These are phyloP conservation scores for Chromobotia macracanthus DNA, from an alignment of 2,797 vertebrate species.

Conservation along the genomic window DNA sequence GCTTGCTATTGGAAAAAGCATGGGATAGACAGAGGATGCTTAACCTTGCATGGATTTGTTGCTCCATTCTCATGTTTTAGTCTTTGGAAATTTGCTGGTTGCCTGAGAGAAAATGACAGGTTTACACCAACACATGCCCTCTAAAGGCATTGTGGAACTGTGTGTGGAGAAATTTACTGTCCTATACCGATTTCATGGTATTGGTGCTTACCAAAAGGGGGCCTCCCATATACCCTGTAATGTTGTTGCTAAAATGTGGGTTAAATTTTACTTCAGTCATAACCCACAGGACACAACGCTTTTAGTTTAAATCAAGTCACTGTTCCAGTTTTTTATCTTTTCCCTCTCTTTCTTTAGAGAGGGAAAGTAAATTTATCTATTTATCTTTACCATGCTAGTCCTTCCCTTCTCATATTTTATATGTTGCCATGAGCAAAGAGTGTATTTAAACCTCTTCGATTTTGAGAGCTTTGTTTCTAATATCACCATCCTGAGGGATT, in stretches of 20 bases:
- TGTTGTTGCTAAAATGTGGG: constrained; percentile 32
- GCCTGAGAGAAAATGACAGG: constrained; percentile 29
- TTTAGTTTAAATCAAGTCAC: constrained; percentile 26
- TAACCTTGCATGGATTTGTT: constrained; percentile 46
- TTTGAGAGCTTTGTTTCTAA: constrained; percentile 6
- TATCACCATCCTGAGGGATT: background rate
- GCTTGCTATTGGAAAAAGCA: constrained; percentile 38
- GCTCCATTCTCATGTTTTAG: constrained; percentile 21
- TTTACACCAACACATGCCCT: constrained; percentile 22
- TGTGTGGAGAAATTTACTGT: constrained; percentile 29
- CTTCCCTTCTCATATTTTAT: background rate
- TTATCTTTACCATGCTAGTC: constrained; percentile 11
- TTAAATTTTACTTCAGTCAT: constrained; percentile 26
- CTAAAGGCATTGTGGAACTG: constrained; percentile 23
- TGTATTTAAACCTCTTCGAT: background rate
- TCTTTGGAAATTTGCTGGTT: constrained; percentile 17
- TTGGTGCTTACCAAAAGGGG: constrained; percentile 12
- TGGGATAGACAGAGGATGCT: constrained; percentile 31
- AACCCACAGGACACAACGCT: constrained; percentile 21
- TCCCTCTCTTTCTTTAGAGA: constrained; percentile 1
- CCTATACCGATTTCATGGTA: constrained; percentile 35
- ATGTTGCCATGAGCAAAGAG: constrained; percentile 7
- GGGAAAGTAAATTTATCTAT: background rate
- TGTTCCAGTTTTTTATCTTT: constrained; percentile 9
- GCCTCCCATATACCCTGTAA: background rate